Conservation (phyloP, 2,113 vertebrate genomes). For the Melospiza melodia region DNA sequence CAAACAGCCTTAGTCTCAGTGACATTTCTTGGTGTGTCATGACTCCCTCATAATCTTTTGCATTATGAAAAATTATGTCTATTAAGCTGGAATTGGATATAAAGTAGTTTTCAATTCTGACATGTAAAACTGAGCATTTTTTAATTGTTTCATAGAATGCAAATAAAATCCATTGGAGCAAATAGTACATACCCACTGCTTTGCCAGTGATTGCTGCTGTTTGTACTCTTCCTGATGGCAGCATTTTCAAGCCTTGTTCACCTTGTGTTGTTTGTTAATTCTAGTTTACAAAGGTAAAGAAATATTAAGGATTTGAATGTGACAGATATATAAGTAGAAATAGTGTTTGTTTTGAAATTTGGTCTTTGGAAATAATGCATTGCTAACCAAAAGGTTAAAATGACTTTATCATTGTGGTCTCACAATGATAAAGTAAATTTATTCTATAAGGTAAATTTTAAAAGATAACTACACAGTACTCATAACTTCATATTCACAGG, state of each 20-base stretch:
- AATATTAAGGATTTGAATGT: not conserved
- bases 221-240: not conserved
- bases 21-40: not conserved
- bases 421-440: not conserved
- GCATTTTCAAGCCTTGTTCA: not conserved
- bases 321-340: not conserved
- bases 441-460: not conserved
- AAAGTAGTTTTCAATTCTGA: not conserved
- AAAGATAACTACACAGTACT: not conserved
- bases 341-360: not conserved
- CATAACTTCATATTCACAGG: not conserved
- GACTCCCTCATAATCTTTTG: not conserved
- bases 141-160: not conserved
- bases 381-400: not conserved
- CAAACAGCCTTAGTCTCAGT: not conserved
- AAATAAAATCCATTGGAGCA: not conserved
- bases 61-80: rapidly evolving
- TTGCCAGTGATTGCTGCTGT: not conserved
- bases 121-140: not conserved
- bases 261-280: not conserved
- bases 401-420: too few relatives aligned
- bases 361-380: not conserved
- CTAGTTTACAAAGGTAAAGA: not conserved
- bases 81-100: not conserved
- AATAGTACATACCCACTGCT: not conserved